phyloP scores from a whole-genome alignment of 1,140 invertebrate genomes.

The Trichonephila inaurata region DNA sequence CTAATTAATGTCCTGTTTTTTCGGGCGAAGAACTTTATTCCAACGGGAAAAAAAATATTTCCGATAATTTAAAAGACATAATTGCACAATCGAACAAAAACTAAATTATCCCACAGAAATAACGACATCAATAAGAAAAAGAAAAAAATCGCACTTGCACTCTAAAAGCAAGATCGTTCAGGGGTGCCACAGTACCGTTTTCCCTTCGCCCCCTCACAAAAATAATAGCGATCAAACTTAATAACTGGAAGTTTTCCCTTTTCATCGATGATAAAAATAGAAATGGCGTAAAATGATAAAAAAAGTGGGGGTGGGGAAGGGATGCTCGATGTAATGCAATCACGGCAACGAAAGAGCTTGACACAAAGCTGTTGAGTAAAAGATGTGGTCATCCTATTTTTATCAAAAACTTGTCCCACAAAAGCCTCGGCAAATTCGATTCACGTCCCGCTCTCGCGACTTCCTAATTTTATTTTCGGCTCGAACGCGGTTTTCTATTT shows the following conservation, averaged over 20 bases:
- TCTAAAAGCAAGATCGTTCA: background rate
- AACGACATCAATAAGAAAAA: background rate
- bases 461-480: conserved; percentile 73
- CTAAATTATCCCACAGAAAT: background rate
- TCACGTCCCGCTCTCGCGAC: conserved; percentile 47
- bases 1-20: no score
- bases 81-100: background rate
- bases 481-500: background rate
- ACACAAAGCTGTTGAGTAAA: conserved; percentile 21
- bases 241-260: conserved; percentile 30
- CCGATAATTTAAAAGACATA: no score
- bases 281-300: background rate
- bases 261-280: conserved; percentile 52
- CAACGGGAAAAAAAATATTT: no score
- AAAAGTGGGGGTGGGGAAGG: background rate
- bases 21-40: no score
- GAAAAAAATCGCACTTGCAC: background rate
- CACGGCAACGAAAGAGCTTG: conserved; percentile 17
- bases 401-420: conserved; percentile 71
- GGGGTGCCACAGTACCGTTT: background rate
- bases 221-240: conserved; percentile 37
- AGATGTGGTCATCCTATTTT: conserved; percentile 69
- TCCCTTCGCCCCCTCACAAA: background rate
- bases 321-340: conserved; percentile 53
- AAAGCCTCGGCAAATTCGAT: conserved; percentile 72